Base-by-base conservation (phyloP, 37 sponge, comb jelly and placozoan genomes). In the Beroe forskalii region DNA sequence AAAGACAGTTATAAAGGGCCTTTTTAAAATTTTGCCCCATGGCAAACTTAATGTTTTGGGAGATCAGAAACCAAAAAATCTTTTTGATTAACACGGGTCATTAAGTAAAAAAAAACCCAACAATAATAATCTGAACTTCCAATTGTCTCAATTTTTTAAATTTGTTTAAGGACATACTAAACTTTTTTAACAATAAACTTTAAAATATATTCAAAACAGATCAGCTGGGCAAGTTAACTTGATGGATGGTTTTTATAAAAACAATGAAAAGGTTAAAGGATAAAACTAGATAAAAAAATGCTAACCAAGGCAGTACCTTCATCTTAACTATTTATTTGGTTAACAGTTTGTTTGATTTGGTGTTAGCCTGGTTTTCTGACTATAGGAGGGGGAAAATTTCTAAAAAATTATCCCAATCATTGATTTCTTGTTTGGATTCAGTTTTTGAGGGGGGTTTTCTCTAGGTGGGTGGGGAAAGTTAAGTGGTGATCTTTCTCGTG, bases 261-360 rank as follows among this genome's bases (percentile, higher is more conserved):
- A 28, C 66, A 63, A 63, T 63, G 66, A 63, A 63, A 55, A 72
- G 35, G 35, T 23, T 72, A 72, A 72, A 72, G 75, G 75, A 36
- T 72, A 72, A 72, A 72, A 72, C 75, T 72, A 72, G 40, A 72
- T 72, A 72, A 72, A 72, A 72, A 72, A 72, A 6, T 38, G 14
- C 75, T 37, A 33, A 8, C 8, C 6, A 36, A 33, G 40, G 14
- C 40, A 3, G 40, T 37, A 20, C 31, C 75, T 39, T 72, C 4
- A 37, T 37, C 75, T 72, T 72, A 32, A 72, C 75, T 6, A 72
- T 37, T 8, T 36, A 39, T 17, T 9, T 20, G 14, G 75, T 23
- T 39, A 20, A 30, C 37, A 30, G 40, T 72, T 30, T 72, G 75
- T 72, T 72, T 72, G 40, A 72, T 37, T 32, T 72, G 37, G 75